Evolutionary conservation across 1,140 invertebrate genomes (phyloP).

Genomic region (Drosophila grimshawi): DNA sequence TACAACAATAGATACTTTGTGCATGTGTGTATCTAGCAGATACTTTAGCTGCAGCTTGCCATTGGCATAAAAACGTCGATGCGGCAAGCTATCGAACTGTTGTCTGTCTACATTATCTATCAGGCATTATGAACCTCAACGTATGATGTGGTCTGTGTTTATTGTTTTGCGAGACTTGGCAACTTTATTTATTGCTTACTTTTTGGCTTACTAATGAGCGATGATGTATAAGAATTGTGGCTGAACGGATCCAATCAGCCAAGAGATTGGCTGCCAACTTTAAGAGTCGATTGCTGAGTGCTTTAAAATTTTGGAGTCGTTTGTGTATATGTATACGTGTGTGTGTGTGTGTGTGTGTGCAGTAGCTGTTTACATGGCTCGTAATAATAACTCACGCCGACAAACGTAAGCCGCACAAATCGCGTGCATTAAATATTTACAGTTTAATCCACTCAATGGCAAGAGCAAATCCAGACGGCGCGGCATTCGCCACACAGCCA

Average conservation of each 20-base stretch:
- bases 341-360: background rate
- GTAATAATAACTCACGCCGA: constrained; percentile 70
- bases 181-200: constrained; percentile 53
- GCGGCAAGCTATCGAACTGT: constrained; percentile 38
- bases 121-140: constrained; percentile 43
- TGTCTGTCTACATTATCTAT: constrained; percentile 44
- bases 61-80: constrained; percentile 28
- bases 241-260: background rate
- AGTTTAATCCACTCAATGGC: constrained; percentile 80
- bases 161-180: constrained; percentile 30
- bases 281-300: background rate
- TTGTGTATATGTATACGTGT: no score
- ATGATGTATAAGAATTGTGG: constrained; percentile 40
- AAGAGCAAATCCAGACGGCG: constrained; percentile 49
- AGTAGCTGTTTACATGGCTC: constrained; percentile 1
- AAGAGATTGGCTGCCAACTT: constrained; percentile 10
- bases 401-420: constrained; percentile 66
- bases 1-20: constrained; percentile 15
- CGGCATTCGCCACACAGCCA: constrained; percentile 6
- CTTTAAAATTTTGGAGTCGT: constrained; percentile 7
- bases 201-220: constrained; percentile 54
- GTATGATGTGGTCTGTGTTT: constrained; percentile 6
- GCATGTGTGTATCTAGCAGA: constrained; percentile 5
- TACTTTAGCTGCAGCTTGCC: constrained; percentile 25
- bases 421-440: constrained; percentile 78